phyloP scores from a whole-genome alignment of 64 coral and sea anemone species.

The Stichodactyla helianthus region DNA sequence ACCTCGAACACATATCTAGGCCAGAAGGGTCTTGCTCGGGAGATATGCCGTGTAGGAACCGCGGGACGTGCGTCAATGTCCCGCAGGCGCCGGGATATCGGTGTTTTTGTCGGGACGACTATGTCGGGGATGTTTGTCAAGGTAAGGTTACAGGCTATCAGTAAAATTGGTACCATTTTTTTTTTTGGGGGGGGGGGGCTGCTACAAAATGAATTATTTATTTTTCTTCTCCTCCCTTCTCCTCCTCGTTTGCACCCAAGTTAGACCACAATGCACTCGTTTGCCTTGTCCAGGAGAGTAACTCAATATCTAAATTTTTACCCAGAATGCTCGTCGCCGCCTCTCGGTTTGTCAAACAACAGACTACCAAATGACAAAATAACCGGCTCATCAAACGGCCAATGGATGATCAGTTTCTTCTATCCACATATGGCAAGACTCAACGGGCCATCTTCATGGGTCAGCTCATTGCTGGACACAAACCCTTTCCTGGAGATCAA shows the following conservation, averaged over 20 bases:
- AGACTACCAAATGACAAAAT: slow-evolving; percentile 14
- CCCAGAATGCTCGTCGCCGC: slow-evolving; percentile 9
- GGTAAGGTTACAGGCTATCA: slow-evolving; percentile 17
- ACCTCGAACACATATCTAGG: slow-evolving; percentile 43
- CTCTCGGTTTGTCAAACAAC: slow-evolving; percentile 12
- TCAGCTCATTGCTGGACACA: not conserved
- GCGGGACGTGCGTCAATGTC: slow-evolving; percentile 40
- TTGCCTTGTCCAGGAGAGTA: not conserved
- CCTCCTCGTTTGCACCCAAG: too few species aligned
- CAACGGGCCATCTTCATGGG: slow-evolving; percentile 28
- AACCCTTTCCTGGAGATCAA: slow-evolving; percentile 23
- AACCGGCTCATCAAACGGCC: slow-evolving; percentile 25
- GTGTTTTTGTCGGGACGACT: slow-evolving; percentile 39
- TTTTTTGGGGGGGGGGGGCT: too few species aligned
- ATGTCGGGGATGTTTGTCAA: slow-evolving; percentile 36
- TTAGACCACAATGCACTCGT: too few species aligned
- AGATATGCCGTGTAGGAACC: slow-evolving; percentile 42
- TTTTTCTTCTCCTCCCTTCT: too few species aligned
- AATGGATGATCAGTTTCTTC: slow-evolving; percentile 5
- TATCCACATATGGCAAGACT: slow-evolving; percentile 26
- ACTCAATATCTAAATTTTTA: not conserved
- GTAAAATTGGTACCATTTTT: too few species aligned
- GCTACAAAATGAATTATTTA: too few species aligned
- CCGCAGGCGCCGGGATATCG: slow-evolving; percentile 31
- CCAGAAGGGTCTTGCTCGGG: slow-evolving; percentile 51